phyloP scores from a whole-genome alignment of 2,113 vertebrate genomes.

The Carollia perspicillata region DNA sequence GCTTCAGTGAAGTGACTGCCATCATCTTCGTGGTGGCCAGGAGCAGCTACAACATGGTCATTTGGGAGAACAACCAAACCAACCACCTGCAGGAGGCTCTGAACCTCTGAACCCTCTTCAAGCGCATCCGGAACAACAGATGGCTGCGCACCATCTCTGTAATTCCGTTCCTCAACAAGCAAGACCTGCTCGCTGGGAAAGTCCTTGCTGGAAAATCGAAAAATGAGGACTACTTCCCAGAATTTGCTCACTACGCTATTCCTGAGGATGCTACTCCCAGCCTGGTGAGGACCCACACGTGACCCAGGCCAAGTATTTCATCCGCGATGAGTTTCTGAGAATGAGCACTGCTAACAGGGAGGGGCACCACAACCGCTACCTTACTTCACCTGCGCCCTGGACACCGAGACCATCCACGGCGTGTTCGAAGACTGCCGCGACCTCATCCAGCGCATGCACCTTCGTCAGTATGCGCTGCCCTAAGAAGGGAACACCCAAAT shows the following conservation, averaged over 20 bases:
- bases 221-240: constrained; percentile 98
- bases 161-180: constrained; percentile 98
- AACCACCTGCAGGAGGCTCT: constrained; percentile 98
- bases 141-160: constrained; percentile 93
- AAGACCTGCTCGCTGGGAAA: constrained; percentile 97
- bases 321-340: constrained; percentile 98
- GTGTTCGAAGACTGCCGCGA: too few relatives aligned
- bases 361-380: constrained; percentile 97
- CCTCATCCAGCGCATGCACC: constrained; percentile 58
- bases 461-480: constrained; percentile 93
- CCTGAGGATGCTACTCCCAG: constrained; percentile 93
- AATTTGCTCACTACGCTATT: constrained; percentile 96
- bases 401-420: constrained; percentile 96
- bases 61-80: constrained; percentile 95
- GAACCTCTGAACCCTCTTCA: constrained; percentile 43
- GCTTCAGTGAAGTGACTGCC: constrained; percentile 98
- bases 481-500: constrained; percentile 84
- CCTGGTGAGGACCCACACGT: constrained; percentile 94
- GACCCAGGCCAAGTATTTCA: constrained; percentile 99
- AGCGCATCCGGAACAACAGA: too few relatives aligned
- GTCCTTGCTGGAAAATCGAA: constrained; percentile 97
- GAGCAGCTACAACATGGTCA: too few relatives aligned
- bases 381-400: constrained; percentile 98
- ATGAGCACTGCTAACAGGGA: constrained; percentile 99
- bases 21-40: constrained; percentile 87